Evolutionary conservation across 1,140 invertebrate species (phyloP), one percentile per base, ranked within the genome.

Genomic region (Stegodyphus mimosarum): DNA sequence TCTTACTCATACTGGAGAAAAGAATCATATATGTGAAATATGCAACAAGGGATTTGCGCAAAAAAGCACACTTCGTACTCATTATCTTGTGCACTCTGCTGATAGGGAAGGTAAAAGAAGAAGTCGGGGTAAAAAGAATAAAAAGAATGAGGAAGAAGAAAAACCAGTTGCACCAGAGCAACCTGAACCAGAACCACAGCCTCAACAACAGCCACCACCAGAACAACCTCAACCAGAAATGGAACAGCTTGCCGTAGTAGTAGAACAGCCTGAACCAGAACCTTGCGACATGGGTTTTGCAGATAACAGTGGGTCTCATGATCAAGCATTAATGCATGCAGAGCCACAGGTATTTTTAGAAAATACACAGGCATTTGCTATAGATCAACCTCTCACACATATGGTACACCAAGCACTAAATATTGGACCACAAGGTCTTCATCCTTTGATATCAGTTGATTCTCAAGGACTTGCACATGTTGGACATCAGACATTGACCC

Each of bases 21-120:
- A 86, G 18, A 86, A 86, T 48, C 83, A 86, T 48, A 86, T 86
- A 7, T 86, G 83, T 77, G 83, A 86, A 17, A 73, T 86, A 48
- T 86, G 83, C 17, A 86, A 86, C 49, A 86, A 86, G 51, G 83
- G 74, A 5, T 86, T 86, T 86, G 83, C 83, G 64, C 83, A 86
- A 48, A 86, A 86, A 78, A 86, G 83, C 52, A 86, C 83, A 7
- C 69, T 86, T 11, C 66, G 83, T 13, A 86, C 83, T 33, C 83
- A 86, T 66, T 86, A 86, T 52, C 69, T 77, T 18, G 75, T 78
- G 0, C 83, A 86, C 72, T 86, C 83, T 52, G 67, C 83, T 33
- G 83, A 86, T 48, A 18, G 83, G n/a, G 83, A 86, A 64, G 69
- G 83, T 7, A 86, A 86, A 51, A 77, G 75, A 11, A 50, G 60